A percentile compares a stretch with the other conserved stretches of the same genome.
Evolutionary conservation across 2,888 invertebrate genomes (phyloP).

Genomic region (Caenorhabditis sp.): DNA sequence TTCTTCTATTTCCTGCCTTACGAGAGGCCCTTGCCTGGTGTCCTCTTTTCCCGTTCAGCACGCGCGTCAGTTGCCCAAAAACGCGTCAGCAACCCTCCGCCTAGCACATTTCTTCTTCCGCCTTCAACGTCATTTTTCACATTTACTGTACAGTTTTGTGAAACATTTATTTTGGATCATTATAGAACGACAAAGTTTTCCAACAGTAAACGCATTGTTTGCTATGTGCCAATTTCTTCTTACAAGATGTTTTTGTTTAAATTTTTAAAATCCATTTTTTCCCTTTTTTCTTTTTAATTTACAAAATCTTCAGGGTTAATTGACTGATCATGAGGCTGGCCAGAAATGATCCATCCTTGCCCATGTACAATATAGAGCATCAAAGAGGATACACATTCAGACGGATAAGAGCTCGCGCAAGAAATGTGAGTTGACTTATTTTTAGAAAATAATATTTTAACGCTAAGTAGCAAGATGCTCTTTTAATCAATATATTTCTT

Average conservation of each 20-base stretch:
- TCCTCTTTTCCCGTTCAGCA: neutral
- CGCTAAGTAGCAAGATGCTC: too few relatives aligned
- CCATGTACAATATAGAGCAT: conserved; percentile 40
- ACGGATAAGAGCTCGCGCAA: conserved; percentile 36
- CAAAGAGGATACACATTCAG: conserved; percentile 34
- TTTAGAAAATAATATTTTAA: too few relatives aligned
- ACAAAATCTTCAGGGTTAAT: conserved; percentile 43
- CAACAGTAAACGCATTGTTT: too few relatives aligned
- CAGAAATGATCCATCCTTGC: conserved; percentile 45
- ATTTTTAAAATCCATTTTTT: neutral
- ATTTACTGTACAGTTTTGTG: neutral
- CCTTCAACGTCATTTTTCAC: neutral
- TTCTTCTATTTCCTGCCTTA: neutral
- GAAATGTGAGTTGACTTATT: conserved; percentile 35
- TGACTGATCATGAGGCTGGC: conserved; percentile 56
- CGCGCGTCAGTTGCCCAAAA: neutral
- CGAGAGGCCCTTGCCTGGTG: neutral
- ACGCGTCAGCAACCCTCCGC: neutral
- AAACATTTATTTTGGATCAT: too few relatives aligned
- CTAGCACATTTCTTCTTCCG: neutral
- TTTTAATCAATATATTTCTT: too few relatives aligned
- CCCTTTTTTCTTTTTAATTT: neutral
- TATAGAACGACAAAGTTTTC: too few relatives aligned
- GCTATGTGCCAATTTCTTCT: too few relatives aligned
- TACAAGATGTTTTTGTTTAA: too few relatives aligned